These are phyloP conservation scores for Pelecanoides urinatrix DNA, from an alignment of 2,113 vertebrate genomes.

Conservation along the genomic window DNA sequence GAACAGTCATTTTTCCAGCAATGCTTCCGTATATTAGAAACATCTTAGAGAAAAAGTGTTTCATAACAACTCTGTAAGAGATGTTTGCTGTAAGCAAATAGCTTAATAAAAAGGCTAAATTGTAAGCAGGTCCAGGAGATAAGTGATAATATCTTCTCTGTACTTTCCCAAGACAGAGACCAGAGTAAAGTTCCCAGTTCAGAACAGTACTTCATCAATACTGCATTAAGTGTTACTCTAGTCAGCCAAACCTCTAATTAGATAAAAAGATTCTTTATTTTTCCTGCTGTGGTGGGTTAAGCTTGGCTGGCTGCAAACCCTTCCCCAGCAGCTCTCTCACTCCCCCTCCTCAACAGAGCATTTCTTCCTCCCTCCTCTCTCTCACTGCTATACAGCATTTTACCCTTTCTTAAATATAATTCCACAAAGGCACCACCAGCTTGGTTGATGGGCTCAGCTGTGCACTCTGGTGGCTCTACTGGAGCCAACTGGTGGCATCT, in stretches of 20 bases:
- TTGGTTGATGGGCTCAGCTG: neutral
- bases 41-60: neutral
- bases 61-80: neutral
- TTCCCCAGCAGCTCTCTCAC: neutral
- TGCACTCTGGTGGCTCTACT: neutral
- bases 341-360: rapidly evolving
- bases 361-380: neutral
- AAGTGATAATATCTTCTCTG: neutral
- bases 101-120: neutral
- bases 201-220: neutral
- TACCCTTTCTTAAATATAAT: neutral
- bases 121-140: neutral
- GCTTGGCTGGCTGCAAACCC: neutral
- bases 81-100: slow-evolving; percentile 36
- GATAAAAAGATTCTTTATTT: neutral
- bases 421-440: neutral
- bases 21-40: neutral
- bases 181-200: neutral
- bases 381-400: neutral
- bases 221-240: neutral
- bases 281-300: neutral
- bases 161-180: neutral
- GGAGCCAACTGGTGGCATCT: neutral
- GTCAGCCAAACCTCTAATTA: neutral
- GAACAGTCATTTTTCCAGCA: neutral